Percentiles rank a stretch among this genome's conserved stretches.
These are phyloP conservation scores for Pelodytes ibericus DNA, from an alignment of 2,797 vertebrate genomes.

Conservation along the genomic window DNA sequence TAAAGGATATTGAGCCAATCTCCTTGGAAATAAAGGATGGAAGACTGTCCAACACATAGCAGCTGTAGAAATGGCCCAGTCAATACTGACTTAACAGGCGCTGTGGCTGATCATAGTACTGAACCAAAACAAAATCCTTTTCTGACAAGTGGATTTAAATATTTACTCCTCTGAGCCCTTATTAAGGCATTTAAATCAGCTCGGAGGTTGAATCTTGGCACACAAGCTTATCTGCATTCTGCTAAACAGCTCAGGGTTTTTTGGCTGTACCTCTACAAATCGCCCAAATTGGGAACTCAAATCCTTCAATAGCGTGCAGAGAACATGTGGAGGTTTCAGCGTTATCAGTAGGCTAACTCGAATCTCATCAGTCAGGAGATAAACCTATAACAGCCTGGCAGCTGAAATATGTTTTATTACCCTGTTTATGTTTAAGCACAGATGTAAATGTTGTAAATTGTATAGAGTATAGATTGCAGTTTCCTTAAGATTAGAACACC, in stretches of 20 bases:
- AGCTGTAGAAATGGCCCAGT: constrained; percentile 7
- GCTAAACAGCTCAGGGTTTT: constrained; percentile 36
- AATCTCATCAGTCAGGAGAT: not conserved
- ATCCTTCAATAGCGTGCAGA: constrained; percentile 13
- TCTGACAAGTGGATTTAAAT: constrained; percentile 52
- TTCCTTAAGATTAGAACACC: no score
- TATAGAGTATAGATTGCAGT: no score
- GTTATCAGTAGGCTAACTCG: not conserved
- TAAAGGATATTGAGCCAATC: not conserved
- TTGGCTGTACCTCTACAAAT: constrained; percentile 30
- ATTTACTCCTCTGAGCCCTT: constrained; percentile 50
- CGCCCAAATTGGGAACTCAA: constrained; percentile 35
- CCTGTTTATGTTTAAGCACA: not conserved
- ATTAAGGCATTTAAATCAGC: constrained; percentile 53
- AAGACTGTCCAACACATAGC: not conserved
- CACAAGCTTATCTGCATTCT: constrained; percentile 18
- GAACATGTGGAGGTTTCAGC: constrained; percentile 10
- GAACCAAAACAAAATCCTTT: constrained; percentile 44
- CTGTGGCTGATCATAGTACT: not conserved
- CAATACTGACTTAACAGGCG: not conserved
- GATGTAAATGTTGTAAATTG: not conserved
- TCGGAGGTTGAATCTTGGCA: constrained; percentile 49
- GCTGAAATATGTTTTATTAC: not conserved
- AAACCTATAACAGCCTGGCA: not conserved
- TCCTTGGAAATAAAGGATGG: not conserved